These are phyloP conservation scores for Oncorhynchus keta DNA, from an alignment of 2,113 vertebrate genomes.

Conservation along the genomic window DNA sequence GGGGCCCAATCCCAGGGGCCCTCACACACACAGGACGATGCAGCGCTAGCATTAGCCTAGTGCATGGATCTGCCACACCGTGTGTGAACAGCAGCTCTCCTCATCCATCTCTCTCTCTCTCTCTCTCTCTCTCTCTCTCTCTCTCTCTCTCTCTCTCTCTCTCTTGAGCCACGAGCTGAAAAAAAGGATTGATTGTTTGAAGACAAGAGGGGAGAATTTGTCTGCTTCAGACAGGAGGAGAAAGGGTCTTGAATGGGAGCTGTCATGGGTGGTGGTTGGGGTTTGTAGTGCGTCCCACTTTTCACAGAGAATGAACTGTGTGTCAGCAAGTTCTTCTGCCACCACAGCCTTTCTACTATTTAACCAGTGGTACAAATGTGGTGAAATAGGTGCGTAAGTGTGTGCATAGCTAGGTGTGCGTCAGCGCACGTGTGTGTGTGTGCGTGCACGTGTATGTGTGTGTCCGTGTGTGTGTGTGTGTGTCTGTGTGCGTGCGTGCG, in stretches of 20 bases:
- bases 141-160: neutral
- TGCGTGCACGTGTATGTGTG: neutral
- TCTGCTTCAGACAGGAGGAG: constrained; percentile 66
- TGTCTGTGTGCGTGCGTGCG: too few relatives aligned
- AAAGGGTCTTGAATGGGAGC: constrained; percentile 68
- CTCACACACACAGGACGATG: constrained; percentile 59
- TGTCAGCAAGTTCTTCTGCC: constrained; percentile 49
- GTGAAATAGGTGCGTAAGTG: neutral
- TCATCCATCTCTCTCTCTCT: constrained; percentile 17
- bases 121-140: neutral
- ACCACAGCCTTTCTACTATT: neutral
- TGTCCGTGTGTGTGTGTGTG: too few relatives aligned
- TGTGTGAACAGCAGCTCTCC: constrained; percentile 38
- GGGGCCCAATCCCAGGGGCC: constrained; percentile 68
- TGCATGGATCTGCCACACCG: constrained; percentile 40
- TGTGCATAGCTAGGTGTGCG: too few relatives aligned
- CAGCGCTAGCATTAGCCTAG: constrained; percentile 35
- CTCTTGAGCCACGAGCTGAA: constrained; percentile 46
- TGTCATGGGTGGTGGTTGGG: constrained; percentile 54
- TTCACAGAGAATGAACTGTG: constrained; percentile 53
- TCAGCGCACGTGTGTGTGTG: too few relatives aligned
- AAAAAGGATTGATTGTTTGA: constrained; percentile 68
- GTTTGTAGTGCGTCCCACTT: constrained; percentile 68
- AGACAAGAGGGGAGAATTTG: constrained; percentile 73
- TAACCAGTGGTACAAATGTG: too few relatives aligned